phyloP scores from a whole-genome alignment of 2,797 vertebrate genomes.

The Falco berigora region DNA sequence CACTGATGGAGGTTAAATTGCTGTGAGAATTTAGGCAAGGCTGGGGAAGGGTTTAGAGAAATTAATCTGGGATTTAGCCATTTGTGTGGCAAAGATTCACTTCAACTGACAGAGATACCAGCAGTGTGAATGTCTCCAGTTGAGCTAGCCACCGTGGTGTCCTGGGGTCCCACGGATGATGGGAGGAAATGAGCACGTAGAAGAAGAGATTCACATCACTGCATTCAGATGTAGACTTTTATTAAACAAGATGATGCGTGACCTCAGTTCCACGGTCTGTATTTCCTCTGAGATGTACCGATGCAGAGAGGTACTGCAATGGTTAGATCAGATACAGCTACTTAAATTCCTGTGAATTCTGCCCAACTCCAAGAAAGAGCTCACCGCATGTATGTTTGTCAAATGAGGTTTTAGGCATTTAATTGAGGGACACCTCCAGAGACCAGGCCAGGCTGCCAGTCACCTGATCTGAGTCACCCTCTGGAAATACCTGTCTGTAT shows the following conservation, averaged over 20 bases:
- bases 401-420: not conserved
- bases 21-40: not conserved
- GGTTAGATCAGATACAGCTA: not conserved
- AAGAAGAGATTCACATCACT: not conserved
- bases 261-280: not conserved
- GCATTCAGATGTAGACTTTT: not conserved
- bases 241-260: not conserved
- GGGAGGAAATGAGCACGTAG: not conserved
- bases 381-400: accelerated
- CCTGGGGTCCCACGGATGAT: not conserved
- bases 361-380: not conserved
- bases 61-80: not conserved
- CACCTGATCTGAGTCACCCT: not conserved
- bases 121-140: not conserved
- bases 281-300: not conserved
- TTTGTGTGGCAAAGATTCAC: not conserved
- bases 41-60: not conserved
- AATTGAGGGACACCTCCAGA: not conserved
- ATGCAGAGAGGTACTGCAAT: accelerated
- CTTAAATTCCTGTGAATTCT: not conserved
- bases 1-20: too few species aligned
- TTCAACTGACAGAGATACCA: not conserved
- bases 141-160: not conserved
- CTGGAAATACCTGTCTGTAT: not conserved
- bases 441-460: not conserved